Evolutionary conservation across 2,113 vertebrate species (phyloP).

Genomic region (Spea multiplicata): DNA sequence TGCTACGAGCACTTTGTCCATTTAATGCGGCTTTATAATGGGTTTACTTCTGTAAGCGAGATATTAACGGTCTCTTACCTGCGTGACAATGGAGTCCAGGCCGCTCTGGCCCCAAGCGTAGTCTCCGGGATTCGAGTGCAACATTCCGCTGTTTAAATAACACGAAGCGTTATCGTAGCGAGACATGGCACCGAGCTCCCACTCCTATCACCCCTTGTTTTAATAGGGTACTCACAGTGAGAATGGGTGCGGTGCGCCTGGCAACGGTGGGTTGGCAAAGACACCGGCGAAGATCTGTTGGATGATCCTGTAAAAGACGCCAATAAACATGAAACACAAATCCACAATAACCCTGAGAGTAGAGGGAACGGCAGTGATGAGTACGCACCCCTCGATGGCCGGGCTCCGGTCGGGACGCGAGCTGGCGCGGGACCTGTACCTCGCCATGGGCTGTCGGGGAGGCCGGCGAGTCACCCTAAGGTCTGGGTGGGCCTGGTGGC

Average conservation of each 20-base stretch:
- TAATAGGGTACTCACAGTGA: slow-evolving; percentile 77
- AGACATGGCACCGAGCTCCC: not conserved
- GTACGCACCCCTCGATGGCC: slow-evolving; percentile 87
- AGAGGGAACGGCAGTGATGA: not conserved
- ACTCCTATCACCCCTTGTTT: not conserved
- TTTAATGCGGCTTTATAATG: no score
- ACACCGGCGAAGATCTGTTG: slow-evolving; percentile 95
- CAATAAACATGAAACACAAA: not conserved
- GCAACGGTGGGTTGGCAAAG: slow-evolving; percentile 85
- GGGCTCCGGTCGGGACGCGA: slow-evolving; percentile 87
- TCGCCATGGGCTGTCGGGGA: slow-evolving; percentile 75
- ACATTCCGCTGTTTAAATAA: slow-evolving; percentile 79
- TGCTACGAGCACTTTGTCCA: no score
- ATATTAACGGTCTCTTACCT: slow-evolving; percentile 70
- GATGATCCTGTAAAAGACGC: slow-evolving; percentile 74
- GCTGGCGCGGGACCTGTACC: slow-evolving; percentile 82
- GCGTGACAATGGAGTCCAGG: slow-evolving; percentile 93
- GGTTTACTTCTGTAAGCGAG: no score
- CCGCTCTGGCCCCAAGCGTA: slow-evolving; percentile 97
- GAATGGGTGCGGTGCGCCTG: slow-evolving; percentile 81
- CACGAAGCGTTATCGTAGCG: not conserved
- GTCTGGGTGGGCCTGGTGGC: slow-evolving; percentile 69
- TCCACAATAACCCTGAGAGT: no score
- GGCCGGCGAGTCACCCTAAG: slow-evolving; percentile 85
- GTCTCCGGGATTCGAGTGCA: slow-evolving; percentile 94